Conservation (phyloP, 1,140 invertebrate genomes). For the Drosophila aff. region DNA sequence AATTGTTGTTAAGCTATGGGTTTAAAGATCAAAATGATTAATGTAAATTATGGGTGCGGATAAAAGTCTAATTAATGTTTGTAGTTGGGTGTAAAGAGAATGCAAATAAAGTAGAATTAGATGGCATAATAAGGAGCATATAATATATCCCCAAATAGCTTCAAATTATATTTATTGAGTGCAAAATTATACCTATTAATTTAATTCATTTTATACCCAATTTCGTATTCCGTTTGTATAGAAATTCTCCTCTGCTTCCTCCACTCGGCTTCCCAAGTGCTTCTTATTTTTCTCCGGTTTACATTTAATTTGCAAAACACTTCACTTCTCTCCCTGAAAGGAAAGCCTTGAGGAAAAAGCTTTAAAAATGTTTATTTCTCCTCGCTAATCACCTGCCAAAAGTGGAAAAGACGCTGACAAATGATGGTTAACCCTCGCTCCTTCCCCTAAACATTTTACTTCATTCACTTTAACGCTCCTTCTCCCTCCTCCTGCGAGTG, state of each 20-base stretch:
- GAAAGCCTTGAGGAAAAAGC: slow-evolving; percentile 10
- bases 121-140: neutral
- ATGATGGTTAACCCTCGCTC: slow-evolving; percentile 52
- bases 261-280: neutral
- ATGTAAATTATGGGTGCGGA: slow-evolving; percentile 23
- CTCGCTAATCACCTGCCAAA: slow-evolving; percentile 78
- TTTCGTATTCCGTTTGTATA: slow-evolving; percentile 5
- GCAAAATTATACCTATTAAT: neutral
- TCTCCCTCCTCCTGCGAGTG: slow-evolving; percentile 5
- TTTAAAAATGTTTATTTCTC: slow-evolving; percentile 50
- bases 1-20: slow-evolving; percentile 44
- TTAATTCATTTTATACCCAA: slow-evolving; percentile 10
- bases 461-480: neutral
- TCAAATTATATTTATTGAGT: neutral
- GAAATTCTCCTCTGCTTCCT: neutral
- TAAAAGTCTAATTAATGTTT: slow-evolving; percentile 17
- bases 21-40: slow-evolving; percentile 54
- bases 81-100: neutral
- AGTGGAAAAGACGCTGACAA: slow-evolving; percentile 69
- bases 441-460: neutral
- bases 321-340: neutral
- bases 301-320: slow-evolving; percentile 18
- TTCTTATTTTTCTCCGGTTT: slow-evolving; percentile 6
- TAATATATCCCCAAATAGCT: too few species aligned
- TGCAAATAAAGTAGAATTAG: neutral